phyloP scores from a whole-genome alignment of 1,140 invertebrate genomes.

The Drosophila saltans region DNA sequence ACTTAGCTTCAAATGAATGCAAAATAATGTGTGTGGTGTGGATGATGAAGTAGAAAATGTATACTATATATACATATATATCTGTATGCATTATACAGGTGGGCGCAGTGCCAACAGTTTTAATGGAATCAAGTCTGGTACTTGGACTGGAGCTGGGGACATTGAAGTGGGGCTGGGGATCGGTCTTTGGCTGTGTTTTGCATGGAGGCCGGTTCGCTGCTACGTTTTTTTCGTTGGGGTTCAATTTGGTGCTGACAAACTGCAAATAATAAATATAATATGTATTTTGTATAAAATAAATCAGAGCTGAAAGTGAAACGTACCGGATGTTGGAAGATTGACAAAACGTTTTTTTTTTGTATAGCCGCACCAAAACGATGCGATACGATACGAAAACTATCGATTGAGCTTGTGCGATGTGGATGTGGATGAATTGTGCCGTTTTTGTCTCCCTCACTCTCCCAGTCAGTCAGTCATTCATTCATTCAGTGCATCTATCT shows the following conservation, averaged over 20 bases:
- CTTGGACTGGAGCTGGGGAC: too few relatives aligned
- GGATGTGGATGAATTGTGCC: constrained; percentile 45
- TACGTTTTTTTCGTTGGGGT: constrained; percentile 13
- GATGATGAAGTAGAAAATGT: constrained; percentile 1
- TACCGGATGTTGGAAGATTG: constrained; percentile 76
- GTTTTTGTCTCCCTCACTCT: constrained; percentile 10
- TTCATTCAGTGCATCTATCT: constrained; percentile 32
- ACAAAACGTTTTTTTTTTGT: constrained; percentile 50
- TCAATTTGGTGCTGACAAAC: constrained; percentile 64
- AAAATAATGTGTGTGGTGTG: constrained; percentile 29
- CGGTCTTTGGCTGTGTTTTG: constrained; percentile 1
- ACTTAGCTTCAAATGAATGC: constrained; percentile 35
- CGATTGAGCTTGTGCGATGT: constrained; percentile 64
- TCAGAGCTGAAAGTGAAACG: constrained; percentile 76
- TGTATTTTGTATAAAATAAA: constrained; percentile 73
- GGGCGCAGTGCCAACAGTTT: constrained; percentile 56
- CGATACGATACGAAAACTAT: constrained; percentile 41
- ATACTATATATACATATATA: background rate
- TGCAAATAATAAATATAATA: constrained; percentile 78
- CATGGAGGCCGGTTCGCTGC: constrained; percentile 22
- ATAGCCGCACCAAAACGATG: constrained; percentile 18
- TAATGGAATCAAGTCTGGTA: constrained; percentile 22
- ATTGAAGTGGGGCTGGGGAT: background rate
- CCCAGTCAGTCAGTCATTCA: constrained; percentile 6
- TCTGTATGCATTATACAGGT: constrained; percentile 48